phyloP scores from a whole-genome alignment of 92 coral and sea anemone species.

The Zoanthus gigantus region DNA sequence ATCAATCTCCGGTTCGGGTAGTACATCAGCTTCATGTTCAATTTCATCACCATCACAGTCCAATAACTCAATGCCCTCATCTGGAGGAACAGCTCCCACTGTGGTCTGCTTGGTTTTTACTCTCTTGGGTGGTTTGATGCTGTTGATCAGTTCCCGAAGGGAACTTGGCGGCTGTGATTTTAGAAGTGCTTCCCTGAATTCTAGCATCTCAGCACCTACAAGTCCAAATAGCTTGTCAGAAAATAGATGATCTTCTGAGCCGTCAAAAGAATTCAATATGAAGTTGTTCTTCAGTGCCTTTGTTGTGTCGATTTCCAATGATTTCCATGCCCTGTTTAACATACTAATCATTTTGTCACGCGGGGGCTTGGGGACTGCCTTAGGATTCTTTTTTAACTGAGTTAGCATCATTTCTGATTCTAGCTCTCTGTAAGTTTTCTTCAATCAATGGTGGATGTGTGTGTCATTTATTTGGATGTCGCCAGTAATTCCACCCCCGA shows the following conservation, averaged over 20 bases:
- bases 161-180: slow-evolving; percentile 29
- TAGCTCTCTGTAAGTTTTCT: slow-evolving; percentile 24
- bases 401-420: slow-evolving; percentile 26
- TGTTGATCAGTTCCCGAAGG: slow-evolving; percentile 16
- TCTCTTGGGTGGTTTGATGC: slow-evolving; percentile 37
- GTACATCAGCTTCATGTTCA: slow-evolving; percentile 6
- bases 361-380: slow-evolving; percentile 29
- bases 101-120: slow-evolving; percentile 23
- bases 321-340: slow-evolving; percentile 9
- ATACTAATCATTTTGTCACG: slow-evolving; percentile 31
- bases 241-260: slow-evolving; percentile 42
- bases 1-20: neutral
- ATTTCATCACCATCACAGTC: slow-evolving; percentile 38
- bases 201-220: slow-evolving; percentile 36
- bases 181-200: slow-evolving; percentile 25
- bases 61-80: slow-evolving; percentile 30
- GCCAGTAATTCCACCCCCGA: slow-evolving; percentile 47
- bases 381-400: slow-evolving; percentile 37
- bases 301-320: slow-evolving; percentile 26
- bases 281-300: slow-evolving; percentile 46
- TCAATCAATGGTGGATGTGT: slow-evolving; percentile 42
- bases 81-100: slow-evolving; percentile 35
- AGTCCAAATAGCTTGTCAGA: slow-evolving; percentile 34
- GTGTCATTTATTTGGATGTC: slow-evolving; percentile 42
- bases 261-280: slow-evolving; percentile 34